Evolutionary conservation across 2,888 invertebrate species (phyloP).

Genomic region (Halictus quadricinctus): DNA sequence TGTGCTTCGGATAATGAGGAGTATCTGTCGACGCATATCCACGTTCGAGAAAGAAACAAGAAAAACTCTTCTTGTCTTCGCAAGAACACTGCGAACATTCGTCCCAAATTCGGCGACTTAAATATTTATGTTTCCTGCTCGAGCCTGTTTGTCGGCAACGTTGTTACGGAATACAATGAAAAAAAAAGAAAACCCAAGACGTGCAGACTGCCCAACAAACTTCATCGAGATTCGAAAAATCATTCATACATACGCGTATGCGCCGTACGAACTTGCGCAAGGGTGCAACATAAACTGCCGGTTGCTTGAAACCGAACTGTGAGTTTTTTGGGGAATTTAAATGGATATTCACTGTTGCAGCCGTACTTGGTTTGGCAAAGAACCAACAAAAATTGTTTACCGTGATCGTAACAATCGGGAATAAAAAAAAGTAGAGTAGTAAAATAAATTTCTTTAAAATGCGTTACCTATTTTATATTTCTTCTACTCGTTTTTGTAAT

Average conservation of each 20-base stretch:
- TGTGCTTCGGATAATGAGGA: constrained; percentile 35
- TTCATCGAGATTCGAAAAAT: constrained; percentile 1
- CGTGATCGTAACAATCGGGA: no score
- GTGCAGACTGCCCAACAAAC: neutral
- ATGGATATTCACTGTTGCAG: neutral
- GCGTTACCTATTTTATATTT: no score
- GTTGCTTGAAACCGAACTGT: neutral
- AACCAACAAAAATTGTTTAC: neutral
- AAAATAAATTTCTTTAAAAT: no score
- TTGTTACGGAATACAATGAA: constrained; percentile 44
- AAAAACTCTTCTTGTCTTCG: constrained; percentile 25
- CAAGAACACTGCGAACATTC: constrained; percentile 9
- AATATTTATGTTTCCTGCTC: constrained; percentile 49
- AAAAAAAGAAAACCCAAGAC: constrained; percentile 9
- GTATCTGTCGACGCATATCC: constrained; percentile 20
- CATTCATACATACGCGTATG: neutral
- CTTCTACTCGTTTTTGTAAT: no score
- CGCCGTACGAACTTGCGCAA: neutral
- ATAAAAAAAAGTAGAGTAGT: no score
- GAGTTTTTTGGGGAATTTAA: neutral
- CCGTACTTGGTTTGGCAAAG: neutral
- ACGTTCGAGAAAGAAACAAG: neutral
- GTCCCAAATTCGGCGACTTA: constrained; percentile 44
- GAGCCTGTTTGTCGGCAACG: constrained; percentile 39
- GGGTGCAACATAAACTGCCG: neutral